Evolutionary conservation across 2,797 vertebrate genomes (phyloP).

Genomic region (Pantherophis vulpinus): DNA sequence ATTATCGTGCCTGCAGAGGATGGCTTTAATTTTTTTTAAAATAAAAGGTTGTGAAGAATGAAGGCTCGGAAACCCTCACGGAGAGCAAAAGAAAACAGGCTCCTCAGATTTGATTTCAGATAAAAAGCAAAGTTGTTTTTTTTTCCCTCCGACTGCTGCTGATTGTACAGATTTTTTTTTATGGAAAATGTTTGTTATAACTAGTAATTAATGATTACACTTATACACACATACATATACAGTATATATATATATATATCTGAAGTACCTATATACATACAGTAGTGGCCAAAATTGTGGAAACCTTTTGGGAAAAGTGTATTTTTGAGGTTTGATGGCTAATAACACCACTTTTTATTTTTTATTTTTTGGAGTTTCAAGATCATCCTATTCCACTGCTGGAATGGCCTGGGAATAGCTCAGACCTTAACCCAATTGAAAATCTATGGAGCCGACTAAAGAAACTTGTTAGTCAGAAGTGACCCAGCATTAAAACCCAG

Average conservation of each 20-base stretch:
- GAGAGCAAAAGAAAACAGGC: background rate
- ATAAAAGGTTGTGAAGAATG: background rate
- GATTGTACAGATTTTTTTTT: slow-evolving; percentile 45
- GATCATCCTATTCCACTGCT: no score
- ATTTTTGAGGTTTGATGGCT: no score
- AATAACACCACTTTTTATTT: no score
- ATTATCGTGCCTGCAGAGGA: background rate
- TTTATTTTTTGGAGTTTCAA: no score
- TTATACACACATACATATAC: background rate
- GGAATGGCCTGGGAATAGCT: no score
- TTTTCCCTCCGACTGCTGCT: fast-evolving
- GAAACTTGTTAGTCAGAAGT: no score
- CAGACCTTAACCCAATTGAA: no score
- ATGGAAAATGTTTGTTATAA: slow-evolving; percentile 51
- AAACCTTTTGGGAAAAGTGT: no score
- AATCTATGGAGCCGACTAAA: no score
- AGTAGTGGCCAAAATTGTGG: no score
- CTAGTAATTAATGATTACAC: slow-evolving; percentile 28
- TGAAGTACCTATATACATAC: background rate
- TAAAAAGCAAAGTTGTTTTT: fast-evolving
- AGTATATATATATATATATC: background rate
- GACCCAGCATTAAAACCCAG: no score
- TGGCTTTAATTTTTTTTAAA: background rate
- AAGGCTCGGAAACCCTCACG: background rate
- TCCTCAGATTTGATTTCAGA: fast-evolving